Percentiles rank a stretch among this genome's conserved stretches.
These are phyloP conservation scores for Atherix ibis DNA, from an alignment of 2,888 invertebrate genomes.

Conservation along the genomic window DNA sequence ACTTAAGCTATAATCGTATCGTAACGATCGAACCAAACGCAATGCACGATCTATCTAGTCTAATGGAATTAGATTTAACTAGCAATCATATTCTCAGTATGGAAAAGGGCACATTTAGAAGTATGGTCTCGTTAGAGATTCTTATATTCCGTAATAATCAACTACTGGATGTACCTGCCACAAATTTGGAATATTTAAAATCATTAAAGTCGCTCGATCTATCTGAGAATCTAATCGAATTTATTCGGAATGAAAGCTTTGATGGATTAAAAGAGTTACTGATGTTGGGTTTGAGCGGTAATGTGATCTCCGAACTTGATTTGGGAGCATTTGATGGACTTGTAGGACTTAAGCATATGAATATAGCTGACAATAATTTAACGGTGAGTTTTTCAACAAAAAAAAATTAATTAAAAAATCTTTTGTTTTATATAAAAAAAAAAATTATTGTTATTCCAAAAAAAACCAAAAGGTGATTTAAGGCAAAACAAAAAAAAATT, in stretches of 20 bases:
- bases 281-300: constrained; percentile 55
- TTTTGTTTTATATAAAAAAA: not conserved
- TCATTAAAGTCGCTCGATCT: constrained; percentile 58
- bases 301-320: constrained; percentile 57
- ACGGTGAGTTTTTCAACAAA: constrained; percentile 33
- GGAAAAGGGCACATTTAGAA: constrained; percentile 53
- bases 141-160: constrained; percentile 65
- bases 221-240: constrained; percentile 62
- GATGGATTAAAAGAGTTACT: constrained; percentile 54
- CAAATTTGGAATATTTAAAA: constrained; percentile 47
- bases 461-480: too few species aligned
- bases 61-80: constrained; percentile 59
- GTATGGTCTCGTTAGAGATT: constrained; percentile 49
- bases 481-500: too few species aligned
- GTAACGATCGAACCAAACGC: constrained; percentile 54
- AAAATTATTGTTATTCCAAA: too few species aligned
- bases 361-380: constrained; percentile 69
- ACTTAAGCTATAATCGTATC: constrained; percentile 65
- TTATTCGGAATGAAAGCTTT: constrained; percentile 54
- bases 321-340: constrained; percentile 59
- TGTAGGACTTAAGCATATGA: constrained; percentile 52
- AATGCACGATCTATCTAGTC: constrained; percentile 58
- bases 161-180: constrained; percentile 57
- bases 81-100: constrained; percentile 61
- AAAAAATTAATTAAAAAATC: not conserved